Conservation (phyloP, 2,797 vertebrate species). For the Pogonophryne albipinna region DNA sequence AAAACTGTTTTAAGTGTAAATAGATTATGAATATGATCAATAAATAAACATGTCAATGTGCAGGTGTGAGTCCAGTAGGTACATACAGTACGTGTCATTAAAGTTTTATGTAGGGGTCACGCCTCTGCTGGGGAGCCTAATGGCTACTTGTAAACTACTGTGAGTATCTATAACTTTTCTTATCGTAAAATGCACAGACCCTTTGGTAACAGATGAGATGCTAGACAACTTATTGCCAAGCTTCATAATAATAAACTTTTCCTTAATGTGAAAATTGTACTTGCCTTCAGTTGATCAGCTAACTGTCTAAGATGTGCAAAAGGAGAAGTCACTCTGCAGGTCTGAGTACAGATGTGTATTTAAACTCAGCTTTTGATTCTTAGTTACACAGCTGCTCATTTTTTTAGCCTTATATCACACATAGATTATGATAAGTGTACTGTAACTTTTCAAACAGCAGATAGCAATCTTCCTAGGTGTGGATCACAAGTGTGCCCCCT, state of each 20-base stretch:
- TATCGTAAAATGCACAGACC: not conserved
- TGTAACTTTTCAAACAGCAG: not conserved
- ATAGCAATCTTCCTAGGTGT: constrained; percentile 12
- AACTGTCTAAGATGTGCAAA: constrained; percentile 23
- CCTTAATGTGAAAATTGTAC: constrained; percentile 40
- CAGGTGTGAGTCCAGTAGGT: too few species aligned
- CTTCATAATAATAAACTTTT: constrained; percentile 39
- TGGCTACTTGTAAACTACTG: not conserved
- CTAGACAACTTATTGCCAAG: constrained; percentile 10
- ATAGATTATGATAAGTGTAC: not conserved
- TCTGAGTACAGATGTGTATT: not conserved
- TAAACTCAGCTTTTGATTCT: constrained; percentile 24
- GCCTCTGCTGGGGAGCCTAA: too few species aligned
- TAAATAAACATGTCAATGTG: too few species aligned
- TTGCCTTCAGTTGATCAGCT: constrained; percentile 46
- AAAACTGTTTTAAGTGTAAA: too few species aligned
- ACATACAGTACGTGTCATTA: too few species aligned
- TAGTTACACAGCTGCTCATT: not conserved
- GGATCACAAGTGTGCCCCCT: constrained; percentile 17
- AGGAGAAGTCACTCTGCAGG: constrained; percentile 26
- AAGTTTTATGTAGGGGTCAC: too few species aligned
- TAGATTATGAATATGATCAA: too few species aligned
- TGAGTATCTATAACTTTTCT: not conserved
- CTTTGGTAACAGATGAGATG: constrained; percentile 24
- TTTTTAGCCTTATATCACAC: not conserved